Base-by-base conservation (phyloP, 1,140 invertebrate genomes). In the Dysdera silvatica region DNA sequence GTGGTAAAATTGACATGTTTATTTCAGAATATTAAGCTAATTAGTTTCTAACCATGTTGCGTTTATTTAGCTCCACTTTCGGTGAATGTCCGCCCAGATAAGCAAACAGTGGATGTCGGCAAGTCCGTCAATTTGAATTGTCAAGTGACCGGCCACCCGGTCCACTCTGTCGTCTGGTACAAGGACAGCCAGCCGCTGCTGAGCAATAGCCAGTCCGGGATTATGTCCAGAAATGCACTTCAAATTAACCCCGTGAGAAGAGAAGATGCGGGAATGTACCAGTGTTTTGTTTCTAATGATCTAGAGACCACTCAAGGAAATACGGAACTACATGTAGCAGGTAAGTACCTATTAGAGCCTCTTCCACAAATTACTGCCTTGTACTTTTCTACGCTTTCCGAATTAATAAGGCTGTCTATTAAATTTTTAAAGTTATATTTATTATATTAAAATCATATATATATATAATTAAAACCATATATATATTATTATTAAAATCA, bases 21-120 rank as follows among this genome's bases (percentile, higher is more conserved):
- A n/a, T n/a, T n/a, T n/a, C n/a, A n/a, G n/a, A n/a, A n/a, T n/a
- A n/a, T n/a, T n/a, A n/a, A n/a, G n/a, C n/a, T n/a, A n/a, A n/a
- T n/a, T n/a, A n/a, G n/a, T n/a, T n/a, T n/a, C n/a, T n/a, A n/a
- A n/a, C n/a, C n/a, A n/a, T n/a, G n/a, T n/a, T n/a, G n/a, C n/a
- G n/a, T n/a, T n/a, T n/a, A n/a, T 45, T 28, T 68, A 78, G 76
- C 70, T 28, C 70, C 72, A 5, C 61, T 78, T 6, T 70, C 70
- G 14, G 73, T 68, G 5, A 61, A 71, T 41, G 70, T 78, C 26
- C 67, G 73, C 12, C 77, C 77, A 60, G 62, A 73, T 47, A 72
- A 75, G 32, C 78, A 91, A 83, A 83, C 87, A 52, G 85, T 90
- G n/a, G 90, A 94, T 78, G 88, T 88, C 26, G 88, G 88, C 23